Evolutionary conservation across 2,113 vertebrate genomes (phyloP), one percentile per base, ranked within the genome.

Genomic region (Sinocyclocheilus maitianheensis): DNA sequence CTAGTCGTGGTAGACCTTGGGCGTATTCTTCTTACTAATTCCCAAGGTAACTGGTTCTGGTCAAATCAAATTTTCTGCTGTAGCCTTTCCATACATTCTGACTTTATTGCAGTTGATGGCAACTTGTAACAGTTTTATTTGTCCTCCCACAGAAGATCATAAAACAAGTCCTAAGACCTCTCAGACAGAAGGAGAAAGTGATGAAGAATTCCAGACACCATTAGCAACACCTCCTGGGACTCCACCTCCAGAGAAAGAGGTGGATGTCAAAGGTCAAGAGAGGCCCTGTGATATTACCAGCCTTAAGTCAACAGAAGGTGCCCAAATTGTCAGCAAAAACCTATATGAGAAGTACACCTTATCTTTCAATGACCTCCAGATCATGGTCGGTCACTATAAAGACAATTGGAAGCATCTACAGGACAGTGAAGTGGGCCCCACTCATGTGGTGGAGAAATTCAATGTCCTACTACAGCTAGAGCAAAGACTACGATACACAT

Each of bases 391-490:
- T 24, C 96, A 93, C 6, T 97, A 95, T 88, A 97, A 96, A 88
- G 98, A 99, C 94, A 99, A 97, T 87, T 99, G 98, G 98, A 99
- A 98, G n/a, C 97, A 98, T 0, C 91, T 98, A 74, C 97, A 99
- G 74, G 97, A 97, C 72, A 96, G 95, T 5, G 97, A 97, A 1
- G 97, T 99, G 40, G 98, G 98, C 9, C 98, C 98, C 0, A 99
- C 97, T 26, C 98, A 99, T 0, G 97, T 99, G 78, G 97, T 99
- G 0, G 98, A 99, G 92, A 99, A 98, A 87, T 99, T 99, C 88
- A 98, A 98, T 0, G 97, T 99, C 46, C 96, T 98, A 48, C 89
- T 99, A 7, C 96, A 99, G 83, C 90, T 99, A 87, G 98, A 99
- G 77, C 96, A 98, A 48, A 94, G 98, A 1, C 90, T 99, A 53